Evolutionary conservation across 2,113 vertebrate genomes (phyloP).

Genomic region (Nyctibius bracteatus): DNA sequence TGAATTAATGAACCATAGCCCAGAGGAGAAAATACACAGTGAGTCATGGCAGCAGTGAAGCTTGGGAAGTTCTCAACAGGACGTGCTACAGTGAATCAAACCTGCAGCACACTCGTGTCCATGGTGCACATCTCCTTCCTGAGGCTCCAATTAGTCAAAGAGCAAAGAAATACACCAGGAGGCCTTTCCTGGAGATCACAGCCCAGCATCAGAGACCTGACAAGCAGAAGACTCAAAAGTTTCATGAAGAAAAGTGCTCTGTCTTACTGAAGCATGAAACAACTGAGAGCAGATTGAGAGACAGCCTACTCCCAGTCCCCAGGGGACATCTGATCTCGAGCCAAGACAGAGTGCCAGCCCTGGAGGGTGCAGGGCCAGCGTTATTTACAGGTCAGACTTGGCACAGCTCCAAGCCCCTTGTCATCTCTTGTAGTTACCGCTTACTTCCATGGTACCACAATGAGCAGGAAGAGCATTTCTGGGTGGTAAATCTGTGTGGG

Average conservation of each 20-base stretch:
- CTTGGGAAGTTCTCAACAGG: not conserved
- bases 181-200: not conserved
- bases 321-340: not conserved
- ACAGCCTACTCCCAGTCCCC: not conserved
- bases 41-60: not conserved
- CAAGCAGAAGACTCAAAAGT: not conserved
- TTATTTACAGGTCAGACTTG: not conserved
- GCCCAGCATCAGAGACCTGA: not conserved
- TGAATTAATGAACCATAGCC: not conserved
- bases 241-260: not conserved
- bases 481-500: not conserved
- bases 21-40: not conserved
- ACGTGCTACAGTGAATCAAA: not conserved
- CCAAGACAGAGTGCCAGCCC: not conserved
- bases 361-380: fast-evolving
- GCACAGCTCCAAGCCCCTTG: not conserved
- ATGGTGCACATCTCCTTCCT: not conserved
- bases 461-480: not conserved
- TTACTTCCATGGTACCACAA: not conserved
- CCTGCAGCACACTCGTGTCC: not conserved
- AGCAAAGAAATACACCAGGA: not conserved
- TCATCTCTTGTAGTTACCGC: not conserved
- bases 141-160: not conserved
- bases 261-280: not conserved
- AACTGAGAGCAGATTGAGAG: not conserved